Evolutionary conservation across 1,140 invertebrate species (phyloP).

Genomic region (Zaprionus camerounensis): DNA sequence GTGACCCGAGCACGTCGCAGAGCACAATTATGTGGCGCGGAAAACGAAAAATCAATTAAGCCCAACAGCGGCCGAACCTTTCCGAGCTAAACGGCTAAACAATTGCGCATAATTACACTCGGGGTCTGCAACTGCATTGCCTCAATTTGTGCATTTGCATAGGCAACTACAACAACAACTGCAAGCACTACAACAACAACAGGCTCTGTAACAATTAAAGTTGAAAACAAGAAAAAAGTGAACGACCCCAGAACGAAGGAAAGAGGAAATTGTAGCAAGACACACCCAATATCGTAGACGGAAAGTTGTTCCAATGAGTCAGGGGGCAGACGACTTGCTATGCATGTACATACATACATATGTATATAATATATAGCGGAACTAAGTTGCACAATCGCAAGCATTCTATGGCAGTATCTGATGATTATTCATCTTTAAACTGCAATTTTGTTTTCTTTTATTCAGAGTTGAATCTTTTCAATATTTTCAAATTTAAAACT

Average conservation of each 20-base stretch:
- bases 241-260: conserved; percentile 64
- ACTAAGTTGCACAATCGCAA: background rate
- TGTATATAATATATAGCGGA: background rate
- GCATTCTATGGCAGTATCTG: background rate
- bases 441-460: no score
- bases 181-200: conserved; percentile 36
- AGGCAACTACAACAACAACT: conserved; percentile 34
- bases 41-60: conserved; percentile 77
- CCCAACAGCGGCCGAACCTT: conserved; percentile 55
- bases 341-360: no score
- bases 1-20: conserved; percentile 8
- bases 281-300: background rate
- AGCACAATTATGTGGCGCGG: conserved; percentile 54
- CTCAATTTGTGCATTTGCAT: conserved; percentile 76
- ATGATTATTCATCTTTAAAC: no score
- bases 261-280: conserved; percentile 30
- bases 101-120: conserved; percentile 78
- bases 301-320: background rate
- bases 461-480: no score
- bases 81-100: conserved; percentile 74
- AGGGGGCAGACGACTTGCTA: background rate
- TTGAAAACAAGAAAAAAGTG: conserved; percentile 70
- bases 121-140: conserved; percentile 60
- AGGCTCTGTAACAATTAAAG: conserved; percentile 65
- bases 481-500: no score